Evolutionary conservation across 2,797 vertebrate species (phyloP), one percentile per base, ranked within the genome.

Genomic region (Sebastes variabilis): DNA sequence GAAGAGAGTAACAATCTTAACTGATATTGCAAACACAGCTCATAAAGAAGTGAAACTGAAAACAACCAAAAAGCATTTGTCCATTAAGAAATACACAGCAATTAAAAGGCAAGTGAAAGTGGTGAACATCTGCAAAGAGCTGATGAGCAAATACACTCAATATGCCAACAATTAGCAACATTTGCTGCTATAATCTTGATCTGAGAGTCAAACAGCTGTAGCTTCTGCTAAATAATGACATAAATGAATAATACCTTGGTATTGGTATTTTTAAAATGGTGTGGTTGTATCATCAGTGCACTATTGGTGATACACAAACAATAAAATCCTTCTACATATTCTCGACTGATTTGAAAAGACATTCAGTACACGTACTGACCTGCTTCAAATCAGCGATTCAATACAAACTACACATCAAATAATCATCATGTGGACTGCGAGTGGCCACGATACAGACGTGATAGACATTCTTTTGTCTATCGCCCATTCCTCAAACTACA

Each of bases 31-130:
- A 60, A 61, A 32, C 46, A 67, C 54, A 85, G 65, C 58, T 74
- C 13, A 61, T 13, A 72, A 8, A 72, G 22, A 77, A 73, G 11
- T 11, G 12, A 32, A 61, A 64, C 8, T 13, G 2, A 5, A 71
- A 27, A 60, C 65, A 60, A 42, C 14, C 38, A 42, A 42, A 42
- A 42, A 42, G 38, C 38, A 42, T 42, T 42, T 16, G 1, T 65
- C 32, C 29, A 27, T 52, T 67, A 20, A 67, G 61, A 71, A 75
- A 59, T 27, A 66, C 46, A 82, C 10, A 67, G 49, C 8, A 59
- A 69, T 30, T 42, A 29, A 81, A 79, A 77, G 69, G 58, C 46
- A 67, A 54, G 75, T 32, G 42, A 77, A 66, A 16, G 46, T 34
- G 20, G 20, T 29, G 10, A 67, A 76, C 3, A 76, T 64, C 30